A percentile compares a stretch with the other conserved stretches of the same genome.
phyloP scores from a whole-genome alignment of 1,140 invertebrate genomes.

The Drosophila pandora region DNA sequence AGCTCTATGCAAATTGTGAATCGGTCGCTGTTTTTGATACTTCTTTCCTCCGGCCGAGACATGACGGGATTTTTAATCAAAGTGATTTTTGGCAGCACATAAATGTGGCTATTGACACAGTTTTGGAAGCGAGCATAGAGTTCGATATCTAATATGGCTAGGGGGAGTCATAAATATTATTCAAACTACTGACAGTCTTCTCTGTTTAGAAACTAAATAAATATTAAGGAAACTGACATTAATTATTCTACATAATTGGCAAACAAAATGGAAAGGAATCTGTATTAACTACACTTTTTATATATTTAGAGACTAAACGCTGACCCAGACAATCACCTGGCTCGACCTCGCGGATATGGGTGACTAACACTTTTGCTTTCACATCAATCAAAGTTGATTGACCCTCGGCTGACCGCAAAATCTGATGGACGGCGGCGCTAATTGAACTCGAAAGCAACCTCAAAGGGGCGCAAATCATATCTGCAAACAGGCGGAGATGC shows the following conservation, averaged over 20 bases:
- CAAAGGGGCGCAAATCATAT: conserved; percentile 53
- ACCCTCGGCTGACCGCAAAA: conserved; percentile 66
- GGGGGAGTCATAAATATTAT: conserved; percentile 24
- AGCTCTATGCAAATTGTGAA: conserved; percentile 69
- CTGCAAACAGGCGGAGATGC: conserved; percentile 58
- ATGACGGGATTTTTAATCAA: conserved; percentile 81
- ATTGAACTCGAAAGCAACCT: conserved; percentile 61
- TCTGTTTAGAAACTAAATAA: background rate
- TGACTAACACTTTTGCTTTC: conserved; percentile 66
- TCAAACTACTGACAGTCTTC: conserved; percentile 16
- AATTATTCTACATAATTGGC: conserved; percentile 17
- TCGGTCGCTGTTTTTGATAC: conserved; percentile 36
- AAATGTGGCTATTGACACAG: conserved; percentile 78
- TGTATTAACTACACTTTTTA: background rate
- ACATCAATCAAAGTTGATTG: conserved; percentile 67
- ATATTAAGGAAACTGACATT: conserved; percentile 25
- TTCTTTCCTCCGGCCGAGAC: conserved; percentile 63
- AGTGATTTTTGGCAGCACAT: conserved; percentile 67
- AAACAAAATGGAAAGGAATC: conserved; percentile 4
- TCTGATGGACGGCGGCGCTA: conserved; percentile 46
- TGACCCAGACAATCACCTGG: conserved; percentile 7
- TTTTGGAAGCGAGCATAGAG: conserved; percentile 58
- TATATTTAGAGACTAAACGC: background rate
- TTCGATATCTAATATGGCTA: conserved; percentile 31
- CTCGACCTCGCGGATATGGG: conserved; percentile 26